Percentiles rank a stretch among this genome's conserved stretches.
Conservation (phyloP, 1,140 invertebrate genomes). For the Microvelia longipes region DNA sequence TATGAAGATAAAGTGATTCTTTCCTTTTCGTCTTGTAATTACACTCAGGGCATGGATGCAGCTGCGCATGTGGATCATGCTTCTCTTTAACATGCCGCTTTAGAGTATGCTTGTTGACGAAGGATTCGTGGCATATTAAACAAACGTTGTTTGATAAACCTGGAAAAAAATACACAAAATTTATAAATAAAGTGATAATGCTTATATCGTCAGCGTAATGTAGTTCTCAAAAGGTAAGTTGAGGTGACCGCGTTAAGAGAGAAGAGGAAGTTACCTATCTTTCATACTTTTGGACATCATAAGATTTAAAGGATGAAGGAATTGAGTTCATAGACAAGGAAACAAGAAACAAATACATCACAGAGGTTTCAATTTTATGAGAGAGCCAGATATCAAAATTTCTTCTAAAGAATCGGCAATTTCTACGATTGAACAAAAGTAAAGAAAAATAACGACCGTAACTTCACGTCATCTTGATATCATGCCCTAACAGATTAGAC, state of each 20-base stretch:
- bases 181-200: neutral
- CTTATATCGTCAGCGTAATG: too few relatives aligned
- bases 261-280: neutral
- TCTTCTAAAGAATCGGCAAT: too few relatives aligned
- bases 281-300: neutral
- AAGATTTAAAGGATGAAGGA: neutral
- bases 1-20: neutral
- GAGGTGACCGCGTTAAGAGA: too few relatives aligned
- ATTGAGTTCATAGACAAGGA: too few relatives aligned
- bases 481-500: too few relatives aligned
- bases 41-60: neutral
- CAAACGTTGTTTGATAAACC: slow-evolving; percentile 3
- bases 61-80: slow-evolving; percentile 15
- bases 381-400: too few relatives aligned
- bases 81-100: slow-evolving; percentile 17
- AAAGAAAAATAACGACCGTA: too few relatives aligned
- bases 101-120: slow-evolving; percentile 7
- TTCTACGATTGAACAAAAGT: too few relatives aligned
- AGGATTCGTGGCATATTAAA: slow-evolving; percentile 9
- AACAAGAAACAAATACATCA: too few relatives aligned
- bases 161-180: neutral
- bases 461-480: too few relatives aligned
- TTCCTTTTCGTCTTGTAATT: slow-evolving; percentile 14
- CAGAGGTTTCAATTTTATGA: too few relatives aligned
- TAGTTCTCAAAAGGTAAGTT: too few relatives aligned